A percentile compares a stretch with the other conserved stretches of the same genome.
Conservation (phyloP, 2,797 vertebrate genomes). For the Premnoplex brunnescens region DNA sequence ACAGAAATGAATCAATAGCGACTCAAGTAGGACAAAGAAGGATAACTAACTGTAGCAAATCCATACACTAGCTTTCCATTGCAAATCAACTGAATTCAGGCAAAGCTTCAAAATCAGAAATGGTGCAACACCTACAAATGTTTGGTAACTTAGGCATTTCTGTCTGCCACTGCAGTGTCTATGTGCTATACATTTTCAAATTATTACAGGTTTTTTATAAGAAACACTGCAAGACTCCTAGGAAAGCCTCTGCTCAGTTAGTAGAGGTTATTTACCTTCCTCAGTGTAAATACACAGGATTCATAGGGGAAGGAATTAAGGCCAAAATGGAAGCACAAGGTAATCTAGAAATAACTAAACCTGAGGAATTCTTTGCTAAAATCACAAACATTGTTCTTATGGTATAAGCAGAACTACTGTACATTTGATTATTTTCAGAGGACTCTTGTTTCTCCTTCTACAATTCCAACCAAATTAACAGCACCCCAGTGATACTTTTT, state of each 20-base stretch:
- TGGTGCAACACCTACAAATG: not conserved
- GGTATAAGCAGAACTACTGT: not conserved
- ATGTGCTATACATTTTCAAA: not conserved
- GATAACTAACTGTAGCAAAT: not conserved
- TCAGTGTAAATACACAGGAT: not conserved
- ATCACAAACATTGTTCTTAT: not conserved
- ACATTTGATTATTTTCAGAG: not conserved
- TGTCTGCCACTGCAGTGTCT: not conserved
- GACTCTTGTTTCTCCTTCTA: not conserved
- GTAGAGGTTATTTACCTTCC: not conserved
- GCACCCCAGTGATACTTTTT: not conserved
- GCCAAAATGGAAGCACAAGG: not conserved
- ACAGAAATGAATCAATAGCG: conserved; percentile 47
- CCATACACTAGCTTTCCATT: not conserved
- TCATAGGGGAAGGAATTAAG: not conserved
- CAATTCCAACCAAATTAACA: not conserved
- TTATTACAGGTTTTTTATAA: not conserved
- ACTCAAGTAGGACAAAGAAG: conserved; percentile 8
- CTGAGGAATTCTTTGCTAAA: not conserved
- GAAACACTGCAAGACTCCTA: not conserved
- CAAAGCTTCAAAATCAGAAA: not conserved
- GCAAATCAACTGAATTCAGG: not conserved
- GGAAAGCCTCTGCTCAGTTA: not conserved
- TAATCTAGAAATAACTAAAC: not conserved
- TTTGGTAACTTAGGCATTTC: not conserved